These are phyloP conservation scores for Scotopteryx bipunctaria DNA, from an alignment of 2,888 invertebrate species.

Conservation along the genomic window DNA sequence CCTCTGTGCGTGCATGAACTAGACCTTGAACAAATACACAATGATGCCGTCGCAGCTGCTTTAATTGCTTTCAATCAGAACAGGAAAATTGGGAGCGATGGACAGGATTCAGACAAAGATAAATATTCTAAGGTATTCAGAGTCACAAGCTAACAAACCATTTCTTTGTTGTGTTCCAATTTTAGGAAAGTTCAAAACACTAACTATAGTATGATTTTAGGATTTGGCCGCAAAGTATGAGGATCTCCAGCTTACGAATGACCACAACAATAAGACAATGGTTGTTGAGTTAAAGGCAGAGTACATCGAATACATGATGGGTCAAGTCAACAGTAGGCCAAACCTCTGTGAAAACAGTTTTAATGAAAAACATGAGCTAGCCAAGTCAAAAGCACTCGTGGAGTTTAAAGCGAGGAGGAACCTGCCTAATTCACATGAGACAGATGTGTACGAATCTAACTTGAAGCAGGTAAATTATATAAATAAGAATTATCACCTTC, in stretches of 20 bases:
- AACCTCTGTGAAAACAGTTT: slow-evolving; percentile 14
- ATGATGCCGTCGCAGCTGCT: slow-evolving; percentile 16
- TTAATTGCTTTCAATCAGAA: slow-evolving; percentile 15
- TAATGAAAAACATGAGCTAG: slow-evolving; percentile 2
- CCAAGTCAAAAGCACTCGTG: slow-evolving; percentile 1
- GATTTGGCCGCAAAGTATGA: slow-evolving; percentile 17
- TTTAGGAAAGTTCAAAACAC: too few relatives aligned
- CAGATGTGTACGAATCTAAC: slow-evolving; percentile 15
- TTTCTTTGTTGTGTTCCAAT: too few relatives aligned
- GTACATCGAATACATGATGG: slow-evolving; percentile 22
- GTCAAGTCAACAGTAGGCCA: not conserved
- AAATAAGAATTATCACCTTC: not conserved
- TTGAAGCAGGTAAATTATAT: slow-evolving; percentile 11
- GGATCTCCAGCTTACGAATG: slow-evolving; percentile 11
- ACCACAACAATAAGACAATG: slow-evolving; percentile 22
- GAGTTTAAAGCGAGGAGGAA: slow-evolving; percentile 18
- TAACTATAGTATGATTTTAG: slow-evolving; percentile 13
- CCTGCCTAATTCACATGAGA: slow-evolving; percentile 5
- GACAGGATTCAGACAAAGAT: slow-evolving; percentile 16
- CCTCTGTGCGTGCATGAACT: slow-evolving; percentile 16
- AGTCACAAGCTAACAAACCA: too few relatives aligned
- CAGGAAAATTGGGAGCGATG: slow-evolving; percentile 9
- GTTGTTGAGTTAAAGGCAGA: slow-evolving; percentile 10
- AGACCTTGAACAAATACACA: slow-evolving; percentile 12
- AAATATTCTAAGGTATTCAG: slow-evolving; percentile 14